Evolutionary conservation across 2,113 vertebrate genomes (phyloP).

Genomic region (Leuciscus idus): DNA sequence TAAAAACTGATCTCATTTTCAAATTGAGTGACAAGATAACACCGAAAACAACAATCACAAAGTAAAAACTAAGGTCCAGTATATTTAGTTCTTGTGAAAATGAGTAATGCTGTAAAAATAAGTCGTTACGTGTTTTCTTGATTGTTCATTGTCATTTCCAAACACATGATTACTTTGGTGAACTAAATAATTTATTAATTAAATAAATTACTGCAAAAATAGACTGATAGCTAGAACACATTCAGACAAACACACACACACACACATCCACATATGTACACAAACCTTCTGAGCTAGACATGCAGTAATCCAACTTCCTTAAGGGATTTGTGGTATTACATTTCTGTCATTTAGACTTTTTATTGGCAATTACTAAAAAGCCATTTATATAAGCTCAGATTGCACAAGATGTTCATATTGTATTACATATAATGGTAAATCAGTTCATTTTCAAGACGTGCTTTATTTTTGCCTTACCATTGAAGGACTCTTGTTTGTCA

Average conservation of each 20-base stretch:
- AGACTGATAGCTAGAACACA: not conserved
- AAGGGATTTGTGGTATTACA: not conserved
- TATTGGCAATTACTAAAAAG: not conserved
- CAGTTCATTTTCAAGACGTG: not conserved
- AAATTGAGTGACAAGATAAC: not conserved
- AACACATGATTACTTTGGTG: too few species aligned
- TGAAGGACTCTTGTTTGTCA: not conserved
- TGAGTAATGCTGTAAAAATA: not conserved
- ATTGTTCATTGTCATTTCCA: too few species aligned
- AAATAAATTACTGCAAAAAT: not conserved
- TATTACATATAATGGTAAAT: constrained; percentile 1
- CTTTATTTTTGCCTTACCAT: not conserved
- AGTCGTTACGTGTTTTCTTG: too few species aligned
- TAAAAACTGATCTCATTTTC: not conserved
- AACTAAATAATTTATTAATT: not conserved
- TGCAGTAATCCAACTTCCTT: not conserved
- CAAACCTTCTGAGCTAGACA: not conserved
- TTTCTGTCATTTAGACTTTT: not conserved
- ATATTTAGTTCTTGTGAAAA: not conserved
- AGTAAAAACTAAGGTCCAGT: not conserved
- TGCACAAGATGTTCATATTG: not conserved
- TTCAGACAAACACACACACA: too few species aligned
- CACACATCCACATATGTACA: not conserved
- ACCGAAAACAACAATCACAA: not conserved
- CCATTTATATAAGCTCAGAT: not conserved